Conservation (phyloP, 2,888 invertebrate genomes). For the Tolmerus cingulatus region DNA sequence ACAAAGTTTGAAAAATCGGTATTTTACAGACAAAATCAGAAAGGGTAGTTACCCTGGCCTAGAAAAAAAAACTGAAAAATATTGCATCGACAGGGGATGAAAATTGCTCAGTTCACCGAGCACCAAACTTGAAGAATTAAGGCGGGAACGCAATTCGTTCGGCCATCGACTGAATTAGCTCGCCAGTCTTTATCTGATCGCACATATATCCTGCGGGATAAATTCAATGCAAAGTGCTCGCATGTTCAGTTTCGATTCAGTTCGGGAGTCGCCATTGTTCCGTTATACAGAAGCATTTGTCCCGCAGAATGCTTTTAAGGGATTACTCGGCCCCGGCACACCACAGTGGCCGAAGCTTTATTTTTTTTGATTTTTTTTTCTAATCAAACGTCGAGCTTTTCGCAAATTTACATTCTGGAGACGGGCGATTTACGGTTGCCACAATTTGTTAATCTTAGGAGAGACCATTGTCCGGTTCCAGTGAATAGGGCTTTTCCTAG, state of each 20-base stretch:
- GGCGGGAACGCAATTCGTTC: neutral
- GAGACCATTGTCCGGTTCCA: neutral
- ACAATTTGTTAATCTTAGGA: slow-evolving; percentile 9
- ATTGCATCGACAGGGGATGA: neutral
- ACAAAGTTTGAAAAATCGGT: neutral
- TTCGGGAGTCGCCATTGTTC: neutral
- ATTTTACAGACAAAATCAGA: neutral
- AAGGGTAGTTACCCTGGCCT: neutral
- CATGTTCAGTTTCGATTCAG: neutral
- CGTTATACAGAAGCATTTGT: neutral
- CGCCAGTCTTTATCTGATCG: neutral
- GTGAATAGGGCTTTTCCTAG: neutral
- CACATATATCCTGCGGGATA: neutral
- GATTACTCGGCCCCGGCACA: neutral
- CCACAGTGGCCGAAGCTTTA: neutral
- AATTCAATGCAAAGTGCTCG: neutral
- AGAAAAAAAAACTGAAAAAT: neutral
- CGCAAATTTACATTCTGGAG: slow-evolving; percentile 27
- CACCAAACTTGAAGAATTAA: neutral
- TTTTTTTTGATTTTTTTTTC: too few relatives aligned
- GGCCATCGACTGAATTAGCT: slow-evolving; percentile 5
- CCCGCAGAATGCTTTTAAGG: slow-evolving; percentile 5
- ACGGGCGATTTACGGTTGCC: neutral
- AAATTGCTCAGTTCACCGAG: neutral
- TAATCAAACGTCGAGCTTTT: slow-evolving; percentile 3